Evolutionary conservation across 1,140 invertebrate genomes (phyloP), one percentile per base, ranked within the genome.

Genomic region (Planococcus citri): DNA sequence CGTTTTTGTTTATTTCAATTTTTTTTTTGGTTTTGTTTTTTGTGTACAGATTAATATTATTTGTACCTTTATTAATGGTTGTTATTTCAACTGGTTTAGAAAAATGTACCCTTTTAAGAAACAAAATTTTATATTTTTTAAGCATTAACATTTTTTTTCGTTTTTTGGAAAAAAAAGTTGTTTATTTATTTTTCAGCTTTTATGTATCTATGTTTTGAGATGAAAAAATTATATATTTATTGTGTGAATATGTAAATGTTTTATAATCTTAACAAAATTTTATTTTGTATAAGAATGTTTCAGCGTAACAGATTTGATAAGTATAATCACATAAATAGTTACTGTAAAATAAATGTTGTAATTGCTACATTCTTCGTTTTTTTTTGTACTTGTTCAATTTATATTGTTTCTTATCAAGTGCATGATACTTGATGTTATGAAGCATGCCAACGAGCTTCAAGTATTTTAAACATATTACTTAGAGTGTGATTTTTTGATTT

Each of bases 261-360:
- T n/a, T 64, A 64, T 64, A 17, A n/a, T n/a, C 24, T 21, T 64
- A 64, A 64, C 60, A 64, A 21, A 64, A 17, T 25, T 25, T 64
- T 64, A 64, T 64, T 10, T 64, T 64, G 60, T 64, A 27, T 27
- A 25, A 51, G 17, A 51, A 64, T 64, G 25, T 64, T 64, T 24
- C 60, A 27, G 21, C 60, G 60, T 64, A 64, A 64, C 25, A 25
- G 60, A 25, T 64, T 27, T 64, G 20, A 64, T 64, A 64, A 64
- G 10, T 64, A 24, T 64, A 24, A 64, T 64, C 25, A 64, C 10
- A 24, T 27, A 22, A 6, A 64, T 27, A 64, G 22, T 64, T 64
- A 64, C n/a, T 27, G 60, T 64, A 64, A 64, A 64, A 64, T 64
- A 64, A 64, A 64, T 64, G 21, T 64, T 64, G 60, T 64, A 64